These are phyloP conservation scores for Uromys caudimaculatus DNA, from an alignment of 2,797 vertebrate species.

Conservation along the genomic window DNA sequence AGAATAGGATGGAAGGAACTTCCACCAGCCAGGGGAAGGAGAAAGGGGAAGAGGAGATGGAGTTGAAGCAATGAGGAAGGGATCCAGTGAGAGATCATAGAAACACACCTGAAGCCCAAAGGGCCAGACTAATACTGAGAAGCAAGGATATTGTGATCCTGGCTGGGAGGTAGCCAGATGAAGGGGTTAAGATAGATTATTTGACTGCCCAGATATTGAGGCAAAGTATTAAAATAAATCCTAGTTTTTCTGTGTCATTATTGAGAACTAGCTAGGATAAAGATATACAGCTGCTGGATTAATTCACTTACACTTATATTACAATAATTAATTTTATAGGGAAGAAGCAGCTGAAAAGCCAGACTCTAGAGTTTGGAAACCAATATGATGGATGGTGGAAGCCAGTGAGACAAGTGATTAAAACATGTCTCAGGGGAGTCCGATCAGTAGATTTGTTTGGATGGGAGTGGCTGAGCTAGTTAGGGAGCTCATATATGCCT, in stretches of 20 bases:
- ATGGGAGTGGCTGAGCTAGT: neutral
- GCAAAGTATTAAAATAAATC: neutral
- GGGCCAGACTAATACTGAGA: neutral
- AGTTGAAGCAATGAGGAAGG: neutral
- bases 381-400: no score
- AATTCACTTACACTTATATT: neutral
- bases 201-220: neutral
- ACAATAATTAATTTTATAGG: neutral
- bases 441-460: no score
- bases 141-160: neutral
- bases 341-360: neutral
- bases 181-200: neutral
- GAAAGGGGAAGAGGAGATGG: neutral
- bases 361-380: neutral
- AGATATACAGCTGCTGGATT: neutral
- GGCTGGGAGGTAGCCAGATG: neutral
- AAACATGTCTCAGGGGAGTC: neutral
- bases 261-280: neutral
- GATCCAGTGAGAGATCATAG: neutral
- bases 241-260: neutral
- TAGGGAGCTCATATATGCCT: neutral
- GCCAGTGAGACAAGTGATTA: neutral
- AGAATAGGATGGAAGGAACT: neutral
- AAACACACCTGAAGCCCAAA: neutral
- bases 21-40: neutral